A percentile compares a stretch with the other conserved stretches of the same genome.
phyloP scores from a whole-genome alignment of 2,888 invertebrate species.

The Imbricaverruca yamaguchii region DNA sequence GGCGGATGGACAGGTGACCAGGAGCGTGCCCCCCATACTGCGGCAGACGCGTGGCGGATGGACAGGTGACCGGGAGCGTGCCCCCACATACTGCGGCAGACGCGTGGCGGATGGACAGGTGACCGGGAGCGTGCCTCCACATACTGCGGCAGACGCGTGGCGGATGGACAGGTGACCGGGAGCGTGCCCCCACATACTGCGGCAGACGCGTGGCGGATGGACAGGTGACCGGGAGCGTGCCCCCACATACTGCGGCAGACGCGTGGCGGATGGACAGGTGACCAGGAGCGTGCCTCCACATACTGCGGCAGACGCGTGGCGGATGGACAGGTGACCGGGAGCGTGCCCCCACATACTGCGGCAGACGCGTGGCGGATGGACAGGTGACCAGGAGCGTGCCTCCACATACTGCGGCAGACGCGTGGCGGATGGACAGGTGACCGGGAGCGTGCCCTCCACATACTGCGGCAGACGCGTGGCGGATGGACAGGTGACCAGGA shows the following conservation, averaged over 20 bases:
- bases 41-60: constrained; percentile 34
- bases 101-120: constrained; percentile 36
- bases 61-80: constrained; percentile 38
- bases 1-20: constrained; percentile 38
- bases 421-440: constrained; percentile 38
- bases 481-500: constrained; percentile 38
- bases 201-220: constrained; percentile 34
- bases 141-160: constrained; percentile 31
- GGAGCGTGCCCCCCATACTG: constrained; percentile 35
- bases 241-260: constrained; percentile 34
- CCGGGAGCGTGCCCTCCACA: constrained; percentile 38
- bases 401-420: constrained; percentile 31
- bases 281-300: constrained; percentile 38
- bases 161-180: constrained; percentile 38
- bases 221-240: constrained; percentile 39
- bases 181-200: constrained; percentile 36
- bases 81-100: constrained; percentile 35
- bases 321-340: constrained; percentile 38
- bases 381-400: constrained; percentile 39
- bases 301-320: constrained; percentile 30
- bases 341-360: constrained; percentile 36
- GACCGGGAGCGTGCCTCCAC: constrained; percentile 39
- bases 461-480: constrained; percentile 30
- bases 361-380: constrained; percentile 35
- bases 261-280: constrained; percentile 37